Conservation (phyloP, 2,797 vertebrate genomes). For the Xenops minutus region DNA sequence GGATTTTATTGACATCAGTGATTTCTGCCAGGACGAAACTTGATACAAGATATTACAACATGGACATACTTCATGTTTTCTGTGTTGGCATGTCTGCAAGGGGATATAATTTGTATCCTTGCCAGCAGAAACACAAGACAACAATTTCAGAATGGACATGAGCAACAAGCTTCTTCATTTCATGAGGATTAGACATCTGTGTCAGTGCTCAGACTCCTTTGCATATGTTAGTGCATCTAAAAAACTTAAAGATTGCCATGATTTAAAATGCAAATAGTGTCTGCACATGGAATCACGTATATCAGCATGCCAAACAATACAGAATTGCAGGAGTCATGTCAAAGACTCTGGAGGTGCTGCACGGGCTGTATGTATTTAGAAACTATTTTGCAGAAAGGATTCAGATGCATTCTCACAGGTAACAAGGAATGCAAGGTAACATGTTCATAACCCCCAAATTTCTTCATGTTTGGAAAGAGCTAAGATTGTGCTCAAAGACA, state of each 20-base stretch:
- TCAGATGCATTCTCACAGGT: background rate
- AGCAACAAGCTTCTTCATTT: slow-evolving; percentile 12
- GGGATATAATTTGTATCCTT: background rate
- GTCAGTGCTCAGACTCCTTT: background rate
- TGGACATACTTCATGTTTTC: background rate
- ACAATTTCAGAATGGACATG: background rate
- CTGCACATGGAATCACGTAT: background rate
- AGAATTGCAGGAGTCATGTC: background rate
- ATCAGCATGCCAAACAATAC: background rate
- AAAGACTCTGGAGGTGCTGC: background rate
- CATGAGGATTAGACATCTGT: background rate
- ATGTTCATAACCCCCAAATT: background rate
- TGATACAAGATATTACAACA: background rate
- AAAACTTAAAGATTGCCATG: background rate
- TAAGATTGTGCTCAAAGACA: rapidly evolving
- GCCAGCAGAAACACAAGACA: slow-evolving; percentile 27
- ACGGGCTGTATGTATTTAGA: background rate
- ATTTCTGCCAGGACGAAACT: background rate
- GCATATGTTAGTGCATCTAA: background rate
- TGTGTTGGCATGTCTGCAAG: background rate
- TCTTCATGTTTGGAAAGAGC: background rate
- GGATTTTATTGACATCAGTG: background rate
- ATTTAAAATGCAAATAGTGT: background rate
- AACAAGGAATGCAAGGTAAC: background rate
- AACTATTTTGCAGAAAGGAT: background rate